Evolutionary conservation across 2,113 vertebrate genomes (phyloP).

Genomic region (Uria lomvia): DNA sequence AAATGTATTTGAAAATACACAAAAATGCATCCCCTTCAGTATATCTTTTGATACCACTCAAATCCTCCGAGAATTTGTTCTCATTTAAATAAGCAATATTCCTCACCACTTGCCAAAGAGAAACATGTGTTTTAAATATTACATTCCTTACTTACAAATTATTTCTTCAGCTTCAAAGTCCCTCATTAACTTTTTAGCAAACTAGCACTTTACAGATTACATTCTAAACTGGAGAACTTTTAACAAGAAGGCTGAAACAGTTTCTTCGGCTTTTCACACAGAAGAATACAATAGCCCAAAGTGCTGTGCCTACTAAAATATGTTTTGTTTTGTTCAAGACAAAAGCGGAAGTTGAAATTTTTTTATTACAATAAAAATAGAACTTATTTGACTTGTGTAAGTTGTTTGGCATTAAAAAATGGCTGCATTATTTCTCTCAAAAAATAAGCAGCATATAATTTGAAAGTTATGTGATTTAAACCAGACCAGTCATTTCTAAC

Average conservation of each 20-base stretch:
- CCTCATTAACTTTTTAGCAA: background rate
- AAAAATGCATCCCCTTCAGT: slow-evolving; percentile 2
- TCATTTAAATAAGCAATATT: background rate
- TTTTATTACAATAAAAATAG: slow-evolving; percentile 19
- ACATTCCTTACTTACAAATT: background rate
- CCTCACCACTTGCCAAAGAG: background rate
- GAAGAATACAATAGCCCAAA: background rate
- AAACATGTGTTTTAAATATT: background rate
- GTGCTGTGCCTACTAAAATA: background rate
- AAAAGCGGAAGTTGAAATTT: background rate
- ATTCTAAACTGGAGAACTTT: background rate
- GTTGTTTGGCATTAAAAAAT: background rate
- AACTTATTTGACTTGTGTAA: background rate
- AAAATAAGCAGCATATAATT: background rate
- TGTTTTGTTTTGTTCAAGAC: background rate
- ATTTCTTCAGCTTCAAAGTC: background rate
- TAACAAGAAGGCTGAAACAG: background rate
- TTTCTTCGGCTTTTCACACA: slow-evolving; percentile 7
- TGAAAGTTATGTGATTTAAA: background rate
- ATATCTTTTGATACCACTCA: background rate
- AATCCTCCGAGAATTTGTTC: background rate
- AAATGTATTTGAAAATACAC: slow-evolving; percentile 1
- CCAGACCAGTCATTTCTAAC: background rate
- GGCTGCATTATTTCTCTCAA: background rate
- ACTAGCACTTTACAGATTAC: background rate